Evolutionary conservation across 2,797 vertebrate species (phyloP), one percentile per base, ranked within the genome.

Genomic region (Pampus argenteus): DNA sequence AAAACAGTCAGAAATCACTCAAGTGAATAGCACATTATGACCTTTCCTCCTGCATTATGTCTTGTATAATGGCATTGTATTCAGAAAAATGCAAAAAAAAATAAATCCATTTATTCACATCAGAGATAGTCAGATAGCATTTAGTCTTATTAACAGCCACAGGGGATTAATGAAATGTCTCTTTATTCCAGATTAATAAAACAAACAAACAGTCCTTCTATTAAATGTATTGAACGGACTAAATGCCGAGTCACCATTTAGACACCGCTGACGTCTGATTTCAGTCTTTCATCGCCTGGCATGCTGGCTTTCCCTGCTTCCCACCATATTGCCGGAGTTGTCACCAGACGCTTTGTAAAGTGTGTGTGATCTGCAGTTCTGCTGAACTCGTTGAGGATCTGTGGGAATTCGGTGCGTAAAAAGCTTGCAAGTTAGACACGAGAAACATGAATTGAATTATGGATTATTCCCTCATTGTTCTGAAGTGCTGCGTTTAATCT

Each of bases 401-500:
- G 60, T 71, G 78, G 83, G 83, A 84, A 73, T 75, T 73, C 64
- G 23, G 36, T 47, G 48, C 17, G 15, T 63, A 60, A 80, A 80
- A 76, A 61, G 64, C 79, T 78, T 76, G 71, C 67, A 76, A 80
- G 82, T 81, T 60, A 70, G 73, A 83, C 65, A 67, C 34, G n/a
- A 74, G 57, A 77, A 60, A n/a, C 66, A 83, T 76, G 59, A 86
- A 86, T 80, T 81, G 11, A 13, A 3, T 36, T n/a, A n/a, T n/a
- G n/a, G n/a, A 86, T 78, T 80, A 83, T 84, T 86, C 67, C 50
- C 25, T 59, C 20, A 44, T 62, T 75, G 85, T 85, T 87, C 75
- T 87, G 65, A 88, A 86, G 83, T 31, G 58, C 60, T 66, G 51
- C 9, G n/a, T 88, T 87, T 88, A 34, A 84, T 88, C 78, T 76